These are phyloP conservation scores for Solenopsis invicta DNA, from an alignment of 1,140 invertebrate genomes.

Conservation along the genomic window DNA sequence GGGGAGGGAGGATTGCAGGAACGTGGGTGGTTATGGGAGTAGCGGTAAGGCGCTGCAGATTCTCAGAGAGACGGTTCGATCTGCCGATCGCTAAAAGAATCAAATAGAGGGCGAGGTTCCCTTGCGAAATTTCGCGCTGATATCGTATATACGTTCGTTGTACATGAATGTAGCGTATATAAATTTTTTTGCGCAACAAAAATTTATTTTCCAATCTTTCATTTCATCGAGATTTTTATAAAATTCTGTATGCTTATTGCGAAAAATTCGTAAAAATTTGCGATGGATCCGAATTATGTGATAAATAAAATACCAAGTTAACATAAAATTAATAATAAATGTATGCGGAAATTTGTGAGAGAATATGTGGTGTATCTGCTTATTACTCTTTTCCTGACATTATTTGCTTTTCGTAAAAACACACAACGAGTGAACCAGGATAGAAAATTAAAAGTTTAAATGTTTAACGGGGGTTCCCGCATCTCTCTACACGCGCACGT, in stretches of 20 bases:
- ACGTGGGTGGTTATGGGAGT: slow-evolving; percentile 50
- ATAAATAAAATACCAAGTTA: background rate
- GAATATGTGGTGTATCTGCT: background rate
- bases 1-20: slow-evolving; percentile 30
- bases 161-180: background rate
- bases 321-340: background rate
- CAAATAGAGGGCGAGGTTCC: slow-evolving; percentile 53
- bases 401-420: background rate
- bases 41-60: slow-evolving; percentile 50
- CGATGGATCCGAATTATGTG: background rate
- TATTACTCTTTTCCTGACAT: background rate
- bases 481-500: background rate
- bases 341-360: background rate
- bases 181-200: background rate
- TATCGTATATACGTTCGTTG: slow-evolving; percentile 18
- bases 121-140: slow-evolving; percentile 30
- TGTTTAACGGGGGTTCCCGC: slow-evolving; percentile 17
- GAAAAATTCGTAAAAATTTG: slow-evolving; percentile 1
- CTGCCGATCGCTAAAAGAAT: slow-evolving; percentile 68
- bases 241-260: background rate
- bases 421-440: background rate
- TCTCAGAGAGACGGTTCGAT: slow-evolving; percentile 63
- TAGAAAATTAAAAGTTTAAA: slow-evolving; percentile 11
- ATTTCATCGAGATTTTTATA: background rate
- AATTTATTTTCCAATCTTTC: background rate